Evolutionary conservation across 2,797 vertebrate species (phyloP).

Genomic region (Malacoraja senta): DNA sequence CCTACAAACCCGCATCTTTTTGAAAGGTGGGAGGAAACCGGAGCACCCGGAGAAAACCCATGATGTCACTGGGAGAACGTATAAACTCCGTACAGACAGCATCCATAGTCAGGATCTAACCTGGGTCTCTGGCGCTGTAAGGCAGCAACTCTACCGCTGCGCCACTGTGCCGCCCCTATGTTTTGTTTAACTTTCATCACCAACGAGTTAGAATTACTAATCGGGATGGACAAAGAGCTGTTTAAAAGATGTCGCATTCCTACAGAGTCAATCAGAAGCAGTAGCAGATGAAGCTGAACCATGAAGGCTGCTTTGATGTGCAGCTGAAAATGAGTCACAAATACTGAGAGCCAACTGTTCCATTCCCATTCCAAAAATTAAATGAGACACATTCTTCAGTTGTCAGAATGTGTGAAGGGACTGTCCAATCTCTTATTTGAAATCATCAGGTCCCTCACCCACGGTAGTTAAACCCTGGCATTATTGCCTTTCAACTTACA

Average conservation of each 20-base stretch:
- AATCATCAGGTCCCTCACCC: background rate
- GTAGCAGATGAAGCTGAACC: background rate
- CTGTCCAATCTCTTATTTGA: background rate
- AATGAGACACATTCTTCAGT: background rate
- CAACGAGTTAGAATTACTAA: background rate
- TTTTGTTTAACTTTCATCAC: background rate
- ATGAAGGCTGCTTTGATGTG: background rate
- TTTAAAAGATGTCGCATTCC: constrained; percentile 3
- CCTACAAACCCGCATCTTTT: too few species aligned
- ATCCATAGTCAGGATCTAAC: too few species aligned
- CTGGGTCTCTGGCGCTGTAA: too few species aligned
- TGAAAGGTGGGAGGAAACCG: too few species aligned
- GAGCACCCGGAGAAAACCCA: too few species aligned
- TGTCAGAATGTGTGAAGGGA: background rate
- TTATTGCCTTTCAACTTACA: background rate
- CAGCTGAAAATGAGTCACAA: constrained; percentile 16
- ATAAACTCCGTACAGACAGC: too few species aligned
- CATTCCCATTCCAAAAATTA: background rate
- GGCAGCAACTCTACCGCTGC: too few species aligned
- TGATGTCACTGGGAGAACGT: too few species aligned
- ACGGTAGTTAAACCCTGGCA: background rate
- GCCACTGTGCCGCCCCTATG: too few species aligned
- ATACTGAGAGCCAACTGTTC: background rate
- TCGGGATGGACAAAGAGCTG: background rate
- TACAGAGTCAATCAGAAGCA: constrained; percentile 23